Base-by-base conservation (phyloP, 2,113 vertebrate genomes). In the Brachypodius melanocephalos region DNA sequence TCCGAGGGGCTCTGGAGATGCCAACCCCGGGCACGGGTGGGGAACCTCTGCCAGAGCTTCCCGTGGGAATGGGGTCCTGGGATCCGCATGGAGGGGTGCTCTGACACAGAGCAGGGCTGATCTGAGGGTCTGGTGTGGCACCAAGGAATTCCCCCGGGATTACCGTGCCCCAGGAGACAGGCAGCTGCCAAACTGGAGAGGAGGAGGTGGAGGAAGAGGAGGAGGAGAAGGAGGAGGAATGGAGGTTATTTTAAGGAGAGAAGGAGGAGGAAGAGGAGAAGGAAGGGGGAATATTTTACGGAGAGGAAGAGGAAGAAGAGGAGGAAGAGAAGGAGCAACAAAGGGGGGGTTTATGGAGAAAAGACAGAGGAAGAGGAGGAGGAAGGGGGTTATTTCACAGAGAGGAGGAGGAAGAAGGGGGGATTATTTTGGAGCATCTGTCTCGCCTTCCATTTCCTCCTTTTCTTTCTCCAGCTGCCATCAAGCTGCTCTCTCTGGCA, bases 371-470 rank as follows among this genome's bases (percentile, higher is more conserved):
- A 73, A 38, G 40, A 73, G 25, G 40, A 63, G 58, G 17, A 54
- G 17, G 48, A 65, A 40, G 40, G 24, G 46, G 20, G 19, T 8
- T 62, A 48, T 79, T 62, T 55, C 15, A 16, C 0, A 2, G 31
- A 21, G 81, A 82, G 16, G 24, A 66, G 24, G 34, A 62, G 12
- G 28, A 66, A 42, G 26, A 77, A 28, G 17, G 57, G 62, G 40
- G 61, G 36, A 26, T 58, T 92, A 74, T 93, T 95, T 86, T 77
- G 79, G 80, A 88, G 79, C 80, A 77, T 88, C 92, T 76, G 94
- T 93, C 88, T 96, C 34, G 88, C 92, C 83, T 93, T 92, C 92
- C 67, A 91, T 95, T 96, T 95, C 94, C 94, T 97, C 89, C 92
- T 96, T 96, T 96, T 92, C 90, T 94, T 90, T 78, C 52, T 54